Evolutionary conservation across 2,888 invertebrate genomes (phyloP).

Genomic region (Cataglyphis rosenhaueri): DNA sequence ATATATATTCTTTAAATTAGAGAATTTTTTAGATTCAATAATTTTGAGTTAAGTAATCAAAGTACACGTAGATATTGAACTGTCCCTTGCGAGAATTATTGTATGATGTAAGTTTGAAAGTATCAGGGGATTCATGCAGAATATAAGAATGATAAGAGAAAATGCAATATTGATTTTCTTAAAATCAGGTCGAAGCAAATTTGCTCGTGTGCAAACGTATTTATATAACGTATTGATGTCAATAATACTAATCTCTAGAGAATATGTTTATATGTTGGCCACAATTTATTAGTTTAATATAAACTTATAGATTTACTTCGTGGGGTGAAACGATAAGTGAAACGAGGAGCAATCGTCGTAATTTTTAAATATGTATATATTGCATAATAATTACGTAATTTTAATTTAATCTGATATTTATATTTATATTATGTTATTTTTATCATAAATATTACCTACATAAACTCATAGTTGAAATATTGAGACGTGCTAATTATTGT

Average conservation of each 20-base stretch:
- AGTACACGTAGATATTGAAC: neutral
- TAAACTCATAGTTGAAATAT: neutral
- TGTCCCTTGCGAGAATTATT: neutral
- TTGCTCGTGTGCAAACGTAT: conserved; percentile 21
- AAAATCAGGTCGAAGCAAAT: conserved; percentile 42
- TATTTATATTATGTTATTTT: neutral
- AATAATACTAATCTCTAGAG: neutral
- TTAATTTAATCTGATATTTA: neutral
- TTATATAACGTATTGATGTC: conserved; percentile 36
- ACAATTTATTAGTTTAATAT: conserved; percentile 9
- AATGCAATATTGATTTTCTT: conserved; percentile 50
- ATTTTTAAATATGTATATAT: neutral
- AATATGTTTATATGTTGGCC: neutral
- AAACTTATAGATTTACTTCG: neutral
- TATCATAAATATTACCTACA: neutral
- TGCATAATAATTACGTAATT: neutral
- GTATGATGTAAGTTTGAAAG: conserved; percentile 6
- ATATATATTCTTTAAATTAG: neutral
- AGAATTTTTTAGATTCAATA: neutral
- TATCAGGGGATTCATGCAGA: conserved; percentile 1
- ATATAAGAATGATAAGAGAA: conserved; percentile 22
- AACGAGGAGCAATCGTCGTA: neutral
- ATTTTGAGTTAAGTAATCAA: neutral
- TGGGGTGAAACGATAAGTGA: neutral
- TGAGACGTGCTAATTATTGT: neutral